Percentiles rank a stretch among this genome's conserved stretches.
These are phyloP conservation scores for Triplophysa siluroides DNA, from an alignment of 2,113 vertebrate species.

Conservation along the genomic window DNA sequence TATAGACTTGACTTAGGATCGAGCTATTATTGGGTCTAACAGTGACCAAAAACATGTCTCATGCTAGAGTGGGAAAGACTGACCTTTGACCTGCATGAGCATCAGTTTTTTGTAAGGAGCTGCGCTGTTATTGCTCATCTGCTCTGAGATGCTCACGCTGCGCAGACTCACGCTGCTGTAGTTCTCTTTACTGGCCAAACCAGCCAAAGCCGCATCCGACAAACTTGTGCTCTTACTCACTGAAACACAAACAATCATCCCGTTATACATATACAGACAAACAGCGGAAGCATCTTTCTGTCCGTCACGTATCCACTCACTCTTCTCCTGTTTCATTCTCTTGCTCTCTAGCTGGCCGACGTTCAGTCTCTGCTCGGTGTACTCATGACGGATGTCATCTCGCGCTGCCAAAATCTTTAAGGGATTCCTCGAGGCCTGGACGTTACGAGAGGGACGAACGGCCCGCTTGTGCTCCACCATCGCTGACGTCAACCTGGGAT, in stretches of 20 bases:
- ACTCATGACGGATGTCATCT: conserved; percentile 92
- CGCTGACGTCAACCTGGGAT: conserved; percentile 81
- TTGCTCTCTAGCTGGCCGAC: conserved; percentile 92
- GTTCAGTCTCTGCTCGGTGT: conserved; percentile 91
- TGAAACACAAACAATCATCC: conserved; percentile 58
- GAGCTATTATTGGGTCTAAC: no score
- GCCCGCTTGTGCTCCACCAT: conserved; percentile 91
- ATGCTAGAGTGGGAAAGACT: neutral
- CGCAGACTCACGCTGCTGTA: conserved; percentile 91
- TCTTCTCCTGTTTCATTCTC: conserved; percentile 92
- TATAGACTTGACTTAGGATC: no score
- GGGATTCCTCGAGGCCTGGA: conserved; percentile 90
- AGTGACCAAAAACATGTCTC: neutral
- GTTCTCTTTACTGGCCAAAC: conserved; percentile 93
- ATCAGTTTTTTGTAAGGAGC: conserved; percentile 93
- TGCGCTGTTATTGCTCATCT: conserved; percentile 93
- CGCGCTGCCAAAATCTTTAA: conserved; percentile 91
- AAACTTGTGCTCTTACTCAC: conserved; percentile 86
- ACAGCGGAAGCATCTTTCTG: neutral
- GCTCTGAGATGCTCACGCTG: conserved; percentile 86
- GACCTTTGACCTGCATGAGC: conserved; percentile 97
- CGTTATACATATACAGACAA: neutral
- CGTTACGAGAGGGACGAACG: conserved; percentile 87
- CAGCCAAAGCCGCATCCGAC: conserved; percentile 91
- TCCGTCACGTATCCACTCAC: conserved; percentile 61